A percentile compares a stretch with the other conserved stretches of the same genome.
Evolutionary conservation across 1,140 invertebrate species (phyloP).

Genomic region (Melipona quadrifasciata): DNA sequence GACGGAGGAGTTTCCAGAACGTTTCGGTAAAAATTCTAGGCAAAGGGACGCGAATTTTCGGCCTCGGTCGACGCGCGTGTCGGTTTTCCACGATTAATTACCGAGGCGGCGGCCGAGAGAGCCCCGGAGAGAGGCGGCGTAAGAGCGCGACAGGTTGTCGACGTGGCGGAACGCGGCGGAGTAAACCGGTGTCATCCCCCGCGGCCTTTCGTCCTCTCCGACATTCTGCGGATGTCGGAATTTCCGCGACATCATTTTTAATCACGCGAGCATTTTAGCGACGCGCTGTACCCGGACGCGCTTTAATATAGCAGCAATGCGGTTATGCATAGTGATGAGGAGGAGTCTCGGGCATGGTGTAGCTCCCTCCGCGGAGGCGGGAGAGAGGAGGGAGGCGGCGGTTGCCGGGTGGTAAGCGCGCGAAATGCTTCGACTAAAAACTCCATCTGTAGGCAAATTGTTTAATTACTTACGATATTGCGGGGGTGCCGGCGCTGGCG

Average conservation of each 20-base stretch:
- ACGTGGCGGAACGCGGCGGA: slow-evolving; percentile 58
- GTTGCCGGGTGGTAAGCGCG: slow-evolving; percentile 66
- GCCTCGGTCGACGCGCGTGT: background rate
- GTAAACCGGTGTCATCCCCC: slow-evolving; percentile 20
- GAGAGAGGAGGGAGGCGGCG: slow-evolving; percentile 10
- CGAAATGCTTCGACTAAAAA: slow-evolving; percentile 79
- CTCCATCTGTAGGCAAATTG: slow-evolving; percentile 82
- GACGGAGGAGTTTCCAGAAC: background rate
- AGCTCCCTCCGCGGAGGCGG: too few relatives aligned
- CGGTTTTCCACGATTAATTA: slow-evolving; percentile 60
- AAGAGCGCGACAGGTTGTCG: slow-evolving; percentile 67
- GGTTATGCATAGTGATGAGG: slow-evolving; percentile 79
- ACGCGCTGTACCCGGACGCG: slow-evolving; percentile 58
- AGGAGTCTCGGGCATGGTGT: background rate
- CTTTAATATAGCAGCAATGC: slow-evolving; percentile 81
- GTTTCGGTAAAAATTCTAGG: background rate
- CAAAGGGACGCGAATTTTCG: background rate
- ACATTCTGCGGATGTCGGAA: slow-evolving; percentile 71
- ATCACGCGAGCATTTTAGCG: slow-evolving; percentile 78
- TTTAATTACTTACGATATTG: slow-evolving; percentile 79
- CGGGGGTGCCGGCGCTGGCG: slow-evolving; percentile 41
- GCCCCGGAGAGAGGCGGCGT: background rate
- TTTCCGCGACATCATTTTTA: slow-evolving; percentile 80
- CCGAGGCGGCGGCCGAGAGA: background rate
- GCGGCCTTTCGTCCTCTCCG: slow-evolving; percentile 39